Evolutionary conservation across 2,888 invertebrate genomes (phyloP), one percentile per base, ranked within the genome.

Genomic region (Cerceris rybyensis): DNA sequence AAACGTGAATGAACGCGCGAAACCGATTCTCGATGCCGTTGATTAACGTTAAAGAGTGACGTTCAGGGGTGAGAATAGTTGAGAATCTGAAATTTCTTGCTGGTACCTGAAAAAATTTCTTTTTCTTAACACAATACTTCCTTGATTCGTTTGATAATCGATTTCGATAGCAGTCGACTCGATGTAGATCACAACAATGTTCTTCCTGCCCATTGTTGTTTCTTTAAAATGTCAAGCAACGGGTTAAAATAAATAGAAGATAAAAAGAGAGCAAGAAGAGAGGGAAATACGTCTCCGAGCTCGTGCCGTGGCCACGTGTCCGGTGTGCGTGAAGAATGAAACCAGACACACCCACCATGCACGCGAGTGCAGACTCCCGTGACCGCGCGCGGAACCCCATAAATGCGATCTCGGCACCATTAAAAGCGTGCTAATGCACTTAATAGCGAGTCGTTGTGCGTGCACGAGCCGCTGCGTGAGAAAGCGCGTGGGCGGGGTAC

Each of bases 371-470:
- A 28, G 70, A 71, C 52, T 76, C 84, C 80, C 78, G 76, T 75
- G 74, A 67, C 50, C 79, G 81, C 70, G 70, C 67, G 43, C 64
- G 69, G 63, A 75, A 76, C 75, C 80, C 78, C 75, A 66, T 81
- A 78, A 83, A 80, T 54, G 80, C 72, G 80, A 77, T 70, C 83
- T 60, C 69, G 73, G 52, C 70, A 60, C 59, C 85, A 86, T 89
- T 90, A 90, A 90, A 89, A 86, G 85, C 77, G 88, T 88, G 88
- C 89, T 91, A 91, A 92, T 90, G 86, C 90, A 88, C 88, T 90
- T 91, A 92, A 92, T 91, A 88, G 90, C 88, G 88, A 88, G 88
- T 88, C 90, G 84, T 86, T 89, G 90, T 91, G 89, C 84, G 82
- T 79, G 80, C 78, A 82, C 78, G 81, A 75, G 83, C 80, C 84